Evolutionary conservation across 2,797 vertebrate species (phyloP).

Genomic region (Columba guinea): DNA sequence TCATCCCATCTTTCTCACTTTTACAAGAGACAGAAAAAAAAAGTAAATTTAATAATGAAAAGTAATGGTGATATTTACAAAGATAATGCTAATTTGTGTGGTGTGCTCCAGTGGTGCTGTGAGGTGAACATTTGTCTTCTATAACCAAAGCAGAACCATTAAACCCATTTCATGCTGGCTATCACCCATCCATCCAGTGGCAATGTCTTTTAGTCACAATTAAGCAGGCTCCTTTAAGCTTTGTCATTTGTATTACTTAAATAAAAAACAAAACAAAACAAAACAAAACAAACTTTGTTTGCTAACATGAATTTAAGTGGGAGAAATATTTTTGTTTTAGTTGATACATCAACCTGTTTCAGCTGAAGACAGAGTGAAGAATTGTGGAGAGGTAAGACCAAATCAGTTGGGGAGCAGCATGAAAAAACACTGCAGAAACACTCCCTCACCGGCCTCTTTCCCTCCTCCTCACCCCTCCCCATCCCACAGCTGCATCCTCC

Average conservation of each 20-base stretch:
- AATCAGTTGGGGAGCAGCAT: neutral
- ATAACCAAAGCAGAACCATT: neutral
- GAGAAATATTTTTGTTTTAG: neutral
- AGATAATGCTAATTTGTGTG: conserved; percentile 34
- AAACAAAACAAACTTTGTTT: neutral
- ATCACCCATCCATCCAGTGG: neutral
- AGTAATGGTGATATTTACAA: conserved; percentile 20
- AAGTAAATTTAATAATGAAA: conserved; percentile 29
- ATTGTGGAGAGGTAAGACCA: neutral
- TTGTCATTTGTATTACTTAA: conserved; percentile 13
- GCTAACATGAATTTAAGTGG: neutral
- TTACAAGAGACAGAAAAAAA: neutral
- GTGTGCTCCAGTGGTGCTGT: neutral
- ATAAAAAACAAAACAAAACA: neutral
- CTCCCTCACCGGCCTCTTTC: neutral
- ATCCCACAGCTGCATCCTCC: neutral
- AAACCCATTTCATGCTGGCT: conserved; percentile 24
- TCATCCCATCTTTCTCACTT: conserved; percentile 20
- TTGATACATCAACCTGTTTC: neutral
- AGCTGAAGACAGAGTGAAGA: neutral
- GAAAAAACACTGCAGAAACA: neutral
- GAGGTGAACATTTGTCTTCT: conserved; percentile 18
- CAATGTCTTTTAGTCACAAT: conserved; percentile 20
- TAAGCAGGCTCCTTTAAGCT: neutral
- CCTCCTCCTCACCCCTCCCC: neutral